These are phyloP conservation scores for Galeopsomyia nigrocyanea DNA, from an alignment of 2,888 invertebrate genomes.

Conservation along the genomic window DNA sequence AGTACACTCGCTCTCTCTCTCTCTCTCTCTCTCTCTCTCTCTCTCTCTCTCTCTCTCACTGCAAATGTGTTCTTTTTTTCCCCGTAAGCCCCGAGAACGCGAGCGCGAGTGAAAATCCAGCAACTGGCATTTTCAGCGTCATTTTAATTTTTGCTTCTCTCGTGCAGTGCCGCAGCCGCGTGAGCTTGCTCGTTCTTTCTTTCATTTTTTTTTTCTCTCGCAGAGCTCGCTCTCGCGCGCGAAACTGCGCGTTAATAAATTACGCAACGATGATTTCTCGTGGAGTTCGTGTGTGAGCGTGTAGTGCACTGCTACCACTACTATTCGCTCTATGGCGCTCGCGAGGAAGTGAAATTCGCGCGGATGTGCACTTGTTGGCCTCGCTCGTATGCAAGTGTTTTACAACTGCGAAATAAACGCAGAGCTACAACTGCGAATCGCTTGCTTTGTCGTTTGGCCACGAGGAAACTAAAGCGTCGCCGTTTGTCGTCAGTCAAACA, in stretches of 20 bases:
- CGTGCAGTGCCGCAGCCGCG: too few species aligned
- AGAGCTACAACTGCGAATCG: background rate
- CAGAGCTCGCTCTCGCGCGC: background rate
- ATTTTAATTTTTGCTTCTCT: slow-evolving; percentile 19
- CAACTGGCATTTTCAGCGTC: slow-evolving; percentile 17
- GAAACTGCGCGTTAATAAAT: slow-evolving; percentile 32
- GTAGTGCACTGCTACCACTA: too few species aligned
- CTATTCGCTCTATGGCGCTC: background rate
- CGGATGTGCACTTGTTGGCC: background rate
- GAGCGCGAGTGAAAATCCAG: background rate
- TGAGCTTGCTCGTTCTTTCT: background rate
- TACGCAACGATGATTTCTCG: slow-evolving; percentile 32
- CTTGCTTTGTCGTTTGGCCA: too few species aligned
- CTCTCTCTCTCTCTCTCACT: background rate
- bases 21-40: background rate
- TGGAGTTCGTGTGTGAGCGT: background rate
- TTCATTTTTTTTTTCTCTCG: background rate
- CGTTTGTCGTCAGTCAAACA: too few species aligned
- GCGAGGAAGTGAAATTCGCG: slow-evolving; percentile 15
- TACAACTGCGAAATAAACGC: background rate
- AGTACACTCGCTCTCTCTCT: background rate
- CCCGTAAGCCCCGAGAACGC: background rate
- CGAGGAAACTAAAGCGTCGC: too few species aligned
- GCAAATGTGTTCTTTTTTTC: slow-evolving; percentile 12
- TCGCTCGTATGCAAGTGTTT: background rate